Evolutionary conservation across 2,888 invertebrate genomes (phyloP), one percentile per base, ranked within the genome.

Genomic region (Trachelus stipa): DNA sequence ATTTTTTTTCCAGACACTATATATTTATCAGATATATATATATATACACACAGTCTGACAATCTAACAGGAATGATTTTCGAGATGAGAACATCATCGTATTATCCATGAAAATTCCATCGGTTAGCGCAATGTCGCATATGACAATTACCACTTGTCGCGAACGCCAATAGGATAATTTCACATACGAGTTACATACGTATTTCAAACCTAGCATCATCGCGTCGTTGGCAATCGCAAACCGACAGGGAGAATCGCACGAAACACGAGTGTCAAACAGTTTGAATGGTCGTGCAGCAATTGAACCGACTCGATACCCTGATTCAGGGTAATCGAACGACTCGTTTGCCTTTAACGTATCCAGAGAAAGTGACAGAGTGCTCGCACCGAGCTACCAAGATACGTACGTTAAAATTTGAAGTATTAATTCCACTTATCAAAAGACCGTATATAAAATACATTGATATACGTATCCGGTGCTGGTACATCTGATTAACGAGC

Each of bases 401-500:
- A 23, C 40, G 6, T 40, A 15, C 2, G 15, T 40, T 15, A 23
- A 15, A 56, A 9, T 6, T 56, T 23, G 9, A 56, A 23, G 2
- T 56, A 56, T 35, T 35, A 1, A 23, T 56, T 23, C 2, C 56
- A 23, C 40, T 56, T 56, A 56, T 56, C 23, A 23, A 56, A 15
- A 56, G 40, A 23, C 23, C 56, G 23, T 56, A 56, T 23, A 56
- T 23, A 56, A 56, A 56, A 23, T 23, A 56, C 56, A 56, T 56
- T 23, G 9, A 56, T 56, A 56, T 56, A 56, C 56, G 56, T 15
- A 56, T 34, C 71, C 33, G 71, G 71, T 33, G 71, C 1, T 71
- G 79, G 73, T 79, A 76, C 80, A 71, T 76, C 80, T 88, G 88
- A 88, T 88, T 88, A 89, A 89, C 86, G 88, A 84, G 81, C 76